Conservation (phyloP, 2,113 vertebrate species). For the Hemiprocne comata region DNA sequence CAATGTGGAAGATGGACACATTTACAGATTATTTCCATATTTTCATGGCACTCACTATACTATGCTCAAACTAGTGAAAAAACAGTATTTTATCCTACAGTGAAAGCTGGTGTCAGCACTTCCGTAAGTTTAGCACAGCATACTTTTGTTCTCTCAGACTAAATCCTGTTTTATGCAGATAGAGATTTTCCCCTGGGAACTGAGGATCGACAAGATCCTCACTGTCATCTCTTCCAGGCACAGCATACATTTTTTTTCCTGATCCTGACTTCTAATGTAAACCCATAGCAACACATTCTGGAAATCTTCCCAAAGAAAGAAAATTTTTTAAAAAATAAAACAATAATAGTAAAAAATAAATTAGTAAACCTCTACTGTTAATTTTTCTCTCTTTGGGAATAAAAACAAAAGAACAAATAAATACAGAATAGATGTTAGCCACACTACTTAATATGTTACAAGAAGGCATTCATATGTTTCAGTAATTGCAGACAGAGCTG, state of each 20-base stretch:
- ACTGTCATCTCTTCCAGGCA: background rate
- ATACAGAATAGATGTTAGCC: background rate
- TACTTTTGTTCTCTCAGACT: background rate
- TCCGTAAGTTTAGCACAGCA: background rate
- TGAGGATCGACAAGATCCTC: background rate
- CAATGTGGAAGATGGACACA: background rate
- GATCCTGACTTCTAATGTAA: background rate
- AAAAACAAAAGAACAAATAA: background rate
- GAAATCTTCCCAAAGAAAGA: background rate
- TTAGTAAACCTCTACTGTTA: background rate
- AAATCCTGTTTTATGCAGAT: background rate
- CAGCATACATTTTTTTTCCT: background rate
- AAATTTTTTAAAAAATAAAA: background rate
- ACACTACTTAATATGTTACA: background rate
- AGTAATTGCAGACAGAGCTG: background rate
- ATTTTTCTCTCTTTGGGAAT: background rate
- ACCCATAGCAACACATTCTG: background rate
- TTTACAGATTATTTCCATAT: background rate
- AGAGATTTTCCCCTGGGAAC: background rate
- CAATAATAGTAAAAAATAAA: too few relatives aligned
- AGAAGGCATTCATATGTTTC: background rate
- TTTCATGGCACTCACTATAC: background rate
- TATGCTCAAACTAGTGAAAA: background rate
- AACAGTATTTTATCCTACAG: background rate
- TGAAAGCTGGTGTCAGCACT: background rate